These are phyloP conservation scores for Mimas tiliae DNA, from an alignment of 2,888 invertebrate genomes.

Conservation along the genomic window DNA sequence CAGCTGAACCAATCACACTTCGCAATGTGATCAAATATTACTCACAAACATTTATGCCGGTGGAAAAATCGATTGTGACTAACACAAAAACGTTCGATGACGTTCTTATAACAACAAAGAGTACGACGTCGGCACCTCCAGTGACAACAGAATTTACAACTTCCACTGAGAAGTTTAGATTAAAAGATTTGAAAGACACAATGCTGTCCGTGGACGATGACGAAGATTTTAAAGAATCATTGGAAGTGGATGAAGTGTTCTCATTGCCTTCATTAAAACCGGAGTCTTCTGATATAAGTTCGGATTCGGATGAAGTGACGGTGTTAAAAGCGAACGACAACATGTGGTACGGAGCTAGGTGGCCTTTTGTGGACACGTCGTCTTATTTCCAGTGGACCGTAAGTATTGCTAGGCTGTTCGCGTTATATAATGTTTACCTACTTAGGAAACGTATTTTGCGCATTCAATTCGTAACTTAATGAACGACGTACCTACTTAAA, in stretches of 20 bases:
- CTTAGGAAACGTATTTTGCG: background rate
- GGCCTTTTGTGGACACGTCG: slow-evolving; percentile 87
- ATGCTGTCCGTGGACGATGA: slow-evolving; percentile 77
- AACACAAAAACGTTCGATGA: slow-evolving; percentile 67
- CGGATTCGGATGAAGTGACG: slow-evolving; percentile 74
- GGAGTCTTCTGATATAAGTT: slow-evolving; percentile 55
- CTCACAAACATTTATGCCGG: slow-evolving; percentile 57
- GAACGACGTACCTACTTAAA: background rate
- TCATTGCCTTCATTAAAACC: slow-evolving; percentile 74
- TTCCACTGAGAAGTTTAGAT: slow-evolving; percentile 57
- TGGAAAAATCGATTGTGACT: slow-evolving; percentile 59
- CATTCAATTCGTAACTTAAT: background rate
- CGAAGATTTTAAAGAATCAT: slow-evolving; percentile 76
- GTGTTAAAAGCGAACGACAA: slow-evolving; percentile 70
- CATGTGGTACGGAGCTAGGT: slow-evolving; percentile 86
- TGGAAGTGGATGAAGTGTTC: slow-evolving; percentile 78
- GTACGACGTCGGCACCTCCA: slow-evolving; percentile 54
- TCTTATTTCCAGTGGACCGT: slow-evolving; percentile 89
- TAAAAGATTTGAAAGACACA: slow-evolving; percentile 74
- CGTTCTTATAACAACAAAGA: slow-evolving; percentile 69
- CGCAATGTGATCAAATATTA: slow-evolving; percentile 66
- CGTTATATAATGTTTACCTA: slow-evolving; percentile 48
- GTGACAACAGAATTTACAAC: slow-evolving; percentile 57
- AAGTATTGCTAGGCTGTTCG: slow-evolving; percentile 52
- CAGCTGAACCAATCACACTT: slow-evolving; percentile 65